Conservation (phyloP, 2,888 invertebrate genomes). For the Drosophila planitibia region DNA sequence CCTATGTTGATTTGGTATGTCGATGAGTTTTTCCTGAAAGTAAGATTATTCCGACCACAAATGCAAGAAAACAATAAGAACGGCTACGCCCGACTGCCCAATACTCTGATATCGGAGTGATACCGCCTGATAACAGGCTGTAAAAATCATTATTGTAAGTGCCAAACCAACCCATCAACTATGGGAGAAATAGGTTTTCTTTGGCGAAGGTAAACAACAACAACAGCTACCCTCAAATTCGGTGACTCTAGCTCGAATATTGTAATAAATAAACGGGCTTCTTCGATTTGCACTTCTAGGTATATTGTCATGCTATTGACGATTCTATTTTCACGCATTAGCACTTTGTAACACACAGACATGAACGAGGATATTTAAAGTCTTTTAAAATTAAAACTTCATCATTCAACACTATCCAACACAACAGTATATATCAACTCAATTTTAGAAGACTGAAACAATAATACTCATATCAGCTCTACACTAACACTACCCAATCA, state of each 20-base stretch:
- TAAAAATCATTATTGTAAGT: neutral
- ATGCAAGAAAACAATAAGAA: neutral
- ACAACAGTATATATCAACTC: neutral
- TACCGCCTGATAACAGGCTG: neutral
- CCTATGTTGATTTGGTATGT: neutral
- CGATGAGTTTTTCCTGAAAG: neutral
- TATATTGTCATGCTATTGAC: no score
- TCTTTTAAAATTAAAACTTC: neutral
- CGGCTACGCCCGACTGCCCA: neutral
- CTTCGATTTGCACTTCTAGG: no score
- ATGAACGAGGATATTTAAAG: no score
- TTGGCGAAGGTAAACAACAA: neutral
- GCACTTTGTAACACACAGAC: no score
- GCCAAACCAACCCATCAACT: accelerated
- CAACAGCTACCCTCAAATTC: no score
- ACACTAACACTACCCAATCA: neutral
- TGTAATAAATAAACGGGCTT: no score
- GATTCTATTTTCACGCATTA: no score
- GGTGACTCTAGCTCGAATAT: no score
- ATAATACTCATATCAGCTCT: neutral
- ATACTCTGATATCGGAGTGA: neutral
- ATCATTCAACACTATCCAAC: neutral
- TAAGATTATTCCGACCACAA: neutral
- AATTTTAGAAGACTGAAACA: neutral
- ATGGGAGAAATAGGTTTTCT: neutral